Base-by-base conservation (phyloP, 2,797 vertebrate species). In the Acanthiza pusilla region DNA sequence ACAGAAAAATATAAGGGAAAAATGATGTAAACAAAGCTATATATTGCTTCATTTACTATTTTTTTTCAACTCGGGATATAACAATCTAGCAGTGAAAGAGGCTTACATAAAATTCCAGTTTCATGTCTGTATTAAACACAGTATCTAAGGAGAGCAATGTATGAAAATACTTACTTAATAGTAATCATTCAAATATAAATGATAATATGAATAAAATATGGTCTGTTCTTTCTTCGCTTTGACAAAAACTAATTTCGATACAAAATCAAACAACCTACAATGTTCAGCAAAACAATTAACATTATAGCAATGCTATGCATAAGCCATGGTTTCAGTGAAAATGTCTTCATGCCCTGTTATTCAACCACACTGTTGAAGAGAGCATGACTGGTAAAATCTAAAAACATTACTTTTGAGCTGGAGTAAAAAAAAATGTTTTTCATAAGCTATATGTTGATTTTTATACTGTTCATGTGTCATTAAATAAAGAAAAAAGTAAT, bases 1-100 rank as follows among this genome's bases (percentile, higher is more conserved):
- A 75, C 58, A 91, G 79, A 94, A 97, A 95, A 89, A 27, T 63
- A 43, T 29, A 91, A 53, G 10, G 57, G 40, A 94, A 93, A 93
- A 55, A 91, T 66, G 83, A 93, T 58, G 77, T 77, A 91, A 92
- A 91, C n/a, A 94, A 94, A 78, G 54, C 83, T 50, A 53, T 17
- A 57, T 34, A 66, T 60, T 75, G 36, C 43, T 65, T 73, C 10
- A 48, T 40, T 67, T 79, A 57, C 36, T 86, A 67, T 40, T 73
- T 76, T n/a, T 38, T 45, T 84, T n/a, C 85, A 89, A 66, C 36
- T 75, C 43, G 88, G 32, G 57, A 47, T 50, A 10, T 42, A 91
- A 67, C 42, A 51, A 57, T 10, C 42, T 16, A 80, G 87, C 36
- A 71, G 13, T 27, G 34, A 71, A 51, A 95, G 43, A 53, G 21